Evolutionary conservation across 2,113 vertebrate genomes (phyloP).

Genomic region (Toxostoma redivivum): DNA sequence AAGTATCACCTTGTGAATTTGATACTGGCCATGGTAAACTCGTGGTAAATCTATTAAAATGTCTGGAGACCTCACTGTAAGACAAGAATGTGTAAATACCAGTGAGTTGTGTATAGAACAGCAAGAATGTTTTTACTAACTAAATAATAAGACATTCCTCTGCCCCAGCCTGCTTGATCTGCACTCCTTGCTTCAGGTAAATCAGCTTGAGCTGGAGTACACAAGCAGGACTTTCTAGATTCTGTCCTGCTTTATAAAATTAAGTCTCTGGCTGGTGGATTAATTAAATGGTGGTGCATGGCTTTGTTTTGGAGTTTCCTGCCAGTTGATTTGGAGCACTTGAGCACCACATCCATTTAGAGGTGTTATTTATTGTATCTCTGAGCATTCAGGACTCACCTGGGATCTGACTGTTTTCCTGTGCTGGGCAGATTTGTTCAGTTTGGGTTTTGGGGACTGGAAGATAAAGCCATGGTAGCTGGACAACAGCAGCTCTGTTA

Average conservation of each 20-base stretch:
- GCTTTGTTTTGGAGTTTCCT: not conserved
- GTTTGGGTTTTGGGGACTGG: not conserved
- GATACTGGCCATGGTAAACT: not conserved
- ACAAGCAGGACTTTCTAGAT: not conserved
- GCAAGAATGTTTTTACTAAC: not conserved
- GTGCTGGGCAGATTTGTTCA: not conserved
- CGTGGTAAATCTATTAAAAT: not conserved
- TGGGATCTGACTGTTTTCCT: not conserved
- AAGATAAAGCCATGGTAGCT: not conserved
- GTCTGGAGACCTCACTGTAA: not conserved
- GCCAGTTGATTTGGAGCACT: not conserved
- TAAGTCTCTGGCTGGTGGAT: not conserved
- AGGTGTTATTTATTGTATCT: not conserved
- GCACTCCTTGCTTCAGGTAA: not conserved
- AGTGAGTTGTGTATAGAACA: not conserved
- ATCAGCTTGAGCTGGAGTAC: not conserved
- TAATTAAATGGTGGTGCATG: not conserved
- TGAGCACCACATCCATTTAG: not conserved
- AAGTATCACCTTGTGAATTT: not conserved
- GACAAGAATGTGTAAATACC: not conserved
- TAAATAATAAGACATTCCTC: not conserved
- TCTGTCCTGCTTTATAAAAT: not conserved
- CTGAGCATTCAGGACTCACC: not conserved
- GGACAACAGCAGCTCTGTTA: not conserved
- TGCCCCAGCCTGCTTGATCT: not conserved